These are phyloP conservation scores for Alosa sapidissima DNA, from an alignment of 2,797 vertebrate genomes.

Conservation along the genomic window DNA sequence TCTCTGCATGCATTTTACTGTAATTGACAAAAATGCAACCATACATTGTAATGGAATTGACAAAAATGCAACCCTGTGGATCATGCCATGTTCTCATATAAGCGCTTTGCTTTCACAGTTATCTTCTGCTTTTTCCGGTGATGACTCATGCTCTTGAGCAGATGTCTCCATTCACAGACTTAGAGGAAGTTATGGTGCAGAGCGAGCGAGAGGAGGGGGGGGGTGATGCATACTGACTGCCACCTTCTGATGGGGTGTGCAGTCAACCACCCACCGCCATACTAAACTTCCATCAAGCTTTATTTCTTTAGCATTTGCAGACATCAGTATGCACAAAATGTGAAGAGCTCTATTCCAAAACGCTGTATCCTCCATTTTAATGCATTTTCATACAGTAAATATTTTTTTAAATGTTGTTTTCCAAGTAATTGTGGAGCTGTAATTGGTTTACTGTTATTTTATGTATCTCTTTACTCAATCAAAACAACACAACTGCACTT, in stretches of 20 bases:
- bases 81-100: neutral
- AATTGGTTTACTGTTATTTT: no score
- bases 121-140: neutral
- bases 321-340: slow-evolving; percentile 35
- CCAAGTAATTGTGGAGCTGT: no score
- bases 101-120: neutral
- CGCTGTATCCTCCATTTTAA: no score
- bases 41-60: neutral
- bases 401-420: no score
- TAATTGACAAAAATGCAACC: neutral
- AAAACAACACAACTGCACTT: no score
- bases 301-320: neutral
- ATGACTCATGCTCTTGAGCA: slow-evolving; percentile 29
- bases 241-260: neutral
- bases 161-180: slow-evolving; percentile 18
- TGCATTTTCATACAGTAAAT: no score
- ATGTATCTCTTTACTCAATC: no score
- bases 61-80: neutral
- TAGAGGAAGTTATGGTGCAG: neutral
- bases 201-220: neutral
- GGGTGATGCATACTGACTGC: neutral
- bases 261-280: slow-evolving; percentile 21
- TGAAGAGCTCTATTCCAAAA: no score
- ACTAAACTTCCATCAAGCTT: neutral
- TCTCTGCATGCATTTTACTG: neutral